These are phyloP conservation scores for Zaprionus lineosus DNA, from an alignment of 2,888 invertebrate genomes.

Conservation along the genomic window DNA sequence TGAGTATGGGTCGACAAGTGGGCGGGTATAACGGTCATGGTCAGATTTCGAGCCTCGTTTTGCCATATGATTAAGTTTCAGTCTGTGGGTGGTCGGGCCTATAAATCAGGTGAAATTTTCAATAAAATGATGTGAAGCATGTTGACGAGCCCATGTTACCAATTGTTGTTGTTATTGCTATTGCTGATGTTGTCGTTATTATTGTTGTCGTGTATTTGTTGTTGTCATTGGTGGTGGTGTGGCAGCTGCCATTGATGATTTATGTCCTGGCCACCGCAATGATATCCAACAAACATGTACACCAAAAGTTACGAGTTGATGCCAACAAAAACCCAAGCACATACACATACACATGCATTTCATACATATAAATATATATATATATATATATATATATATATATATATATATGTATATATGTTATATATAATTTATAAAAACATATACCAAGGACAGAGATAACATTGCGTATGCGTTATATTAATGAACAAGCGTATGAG, in stretches of 20 bases:
- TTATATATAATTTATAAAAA: too few relatives aligned
- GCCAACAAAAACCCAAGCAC: slow-evolving; percentile 29
- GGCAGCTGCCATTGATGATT: slow-evolving; percentile 60
- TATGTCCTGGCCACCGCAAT: slow-evolving; percentile 50
- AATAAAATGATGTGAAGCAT: slow-evolving; percentile 57
- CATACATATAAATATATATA: too few relatives aligned
- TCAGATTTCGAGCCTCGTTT: slow-evolving; percentile 68
- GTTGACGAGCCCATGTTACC: slow-evolving; percentile 45
- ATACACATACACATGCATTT: too few relatives aligned
- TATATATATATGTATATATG: too few relatives aligned
- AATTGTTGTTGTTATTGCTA: slow-evolving; percentile 3
- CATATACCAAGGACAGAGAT: slow-evolving; percentile 21
- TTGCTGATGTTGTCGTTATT: slow-evolving; percentile 6
- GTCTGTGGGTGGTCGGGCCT: slow-evolving; percentile 49
- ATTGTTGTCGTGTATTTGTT: slow-evolving; percentile 12
- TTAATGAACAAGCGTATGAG: slow-evolving; percentile 36
- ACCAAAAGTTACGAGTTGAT: slow-evolving; percentile 25
- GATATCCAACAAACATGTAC: slow-evolving; percentile 43
- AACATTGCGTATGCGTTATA: slow-evolving; percentile 38
- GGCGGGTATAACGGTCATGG: slow-evolving; percentile 11
- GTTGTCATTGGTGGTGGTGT: slow-evolving; percentile 14
- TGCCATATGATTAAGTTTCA: slow-evolving; percentile 71
- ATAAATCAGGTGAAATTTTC: slow-evolving; percentile 72
- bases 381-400: too few relatives aligned
- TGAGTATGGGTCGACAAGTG: not conserved